Conservation (phyloP, 2,888 invertebrate species). For the Disparrhopalites patrizii region DNA sequence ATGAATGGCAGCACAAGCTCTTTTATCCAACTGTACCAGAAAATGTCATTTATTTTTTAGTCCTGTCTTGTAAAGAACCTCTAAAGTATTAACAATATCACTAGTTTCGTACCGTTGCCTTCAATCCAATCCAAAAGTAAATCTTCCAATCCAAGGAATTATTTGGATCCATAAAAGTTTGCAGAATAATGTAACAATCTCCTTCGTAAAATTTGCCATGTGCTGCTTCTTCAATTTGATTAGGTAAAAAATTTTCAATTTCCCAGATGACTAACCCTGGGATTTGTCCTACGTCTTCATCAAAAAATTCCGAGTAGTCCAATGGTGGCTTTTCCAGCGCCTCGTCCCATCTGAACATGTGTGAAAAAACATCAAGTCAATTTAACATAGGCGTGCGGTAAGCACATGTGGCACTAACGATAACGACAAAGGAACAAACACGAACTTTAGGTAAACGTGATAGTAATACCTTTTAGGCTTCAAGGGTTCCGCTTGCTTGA, state of each 20-base stretch:
- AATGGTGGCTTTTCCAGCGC: slow-evolving; percentile 88
- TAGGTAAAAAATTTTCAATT: slow-evolving; percentile 98
- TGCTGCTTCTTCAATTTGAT: slow-evolving; percentile 85
- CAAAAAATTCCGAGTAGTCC: slow-evolving; percentile 97
- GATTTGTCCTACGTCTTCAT: slow-evolving; percentile 79
- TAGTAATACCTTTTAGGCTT: slow-evolving; percentile 57
- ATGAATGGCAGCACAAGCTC: slow-evolving; percentile 95
- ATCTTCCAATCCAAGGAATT: slow-evolving; percentile 84
- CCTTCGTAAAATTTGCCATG: slow-evolving; percentile 99
- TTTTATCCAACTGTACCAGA: slow-evolving; percentile 72
- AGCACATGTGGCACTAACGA: neutral
- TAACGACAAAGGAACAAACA: neutral
- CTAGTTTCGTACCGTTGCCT: slow-evolving; percentile 71
- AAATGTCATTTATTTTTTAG: neutral
- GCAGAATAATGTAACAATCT: slow-evolving; percentile 95
- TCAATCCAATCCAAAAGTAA: slow-evolving; percentile 98
- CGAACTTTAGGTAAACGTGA: neutral
- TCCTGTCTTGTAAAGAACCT: neutral
- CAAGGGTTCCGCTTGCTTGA: slow-evolving; percentile 65
- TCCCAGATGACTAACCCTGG: slow-evolving; percentile 96
- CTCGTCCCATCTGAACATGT: slow-evolving; percentile 82
- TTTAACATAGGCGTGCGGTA: neutral
- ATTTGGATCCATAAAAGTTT: slow-evolving; percentile 77
- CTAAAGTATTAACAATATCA: neutral
- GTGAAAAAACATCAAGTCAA: neutral